Base-by-base conservation (phyloP, 2,888 invertebrate genomes). In the Caenorhabditis sp. region DNA sequence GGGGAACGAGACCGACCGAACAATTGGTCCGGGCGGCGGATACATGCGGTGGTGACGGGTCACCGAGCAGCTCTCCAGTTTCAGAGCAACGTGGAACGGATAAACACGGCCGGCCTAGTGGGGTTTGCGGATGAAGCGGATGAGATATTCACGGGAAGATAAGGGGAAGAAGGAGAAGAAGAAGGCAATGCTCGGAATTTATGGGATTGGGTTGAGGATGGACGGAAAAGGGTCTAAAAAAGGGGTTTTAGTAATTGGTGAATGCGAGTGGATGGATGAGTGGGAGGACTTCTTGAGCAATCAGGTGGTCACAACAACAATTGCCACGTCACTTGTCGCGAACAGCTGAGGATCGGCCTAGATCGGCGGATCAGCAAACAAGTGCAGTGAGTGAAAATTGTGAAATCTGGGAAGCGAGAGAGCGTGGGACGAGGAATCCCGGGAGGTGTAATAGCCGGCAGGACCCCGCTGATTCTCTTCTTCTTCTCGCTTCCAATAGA, bases 371-470 rank as follows among this genome's bases (percentile, higher is more conserved):
- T 43, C 43, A 46, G 43, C 39, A 66, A 46, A 37, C 32, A 71
- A 79, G 82, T 43, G 41, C 45, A 59, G 63, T 35, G 17, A 26
- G 37, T 30, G 27, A 11, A 24, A 41, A 58, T 46, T 48, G 59
- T 61, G 61, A 61, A 61, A 63, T 66, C 30, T 11, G 45, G 22
- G 41, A 11, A 59, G 65, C 24, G 46, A 52, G 26, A 30, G 55
- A 43, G 56, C 46, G 59, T 52, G 66, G 52, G 35, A 39, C 66
- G 46, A 17, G 66, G 37, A 32, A 45, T 43, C 52, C 30, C 50
- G 50, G 37, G 37, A 6, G 37, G 58, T 52, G 66, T 56, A 53
- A 61, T 52, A 66, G 27, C 45, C 35, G 20, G 45, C 22, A 30
- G 37, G 43, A 37, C 59, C 30, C 50, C 22, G 17, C 20, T 26